phyloP scores from a whole-genome alignment of 2,888 invertebrate species.

The Dinocampus coccinellae region DNA sequence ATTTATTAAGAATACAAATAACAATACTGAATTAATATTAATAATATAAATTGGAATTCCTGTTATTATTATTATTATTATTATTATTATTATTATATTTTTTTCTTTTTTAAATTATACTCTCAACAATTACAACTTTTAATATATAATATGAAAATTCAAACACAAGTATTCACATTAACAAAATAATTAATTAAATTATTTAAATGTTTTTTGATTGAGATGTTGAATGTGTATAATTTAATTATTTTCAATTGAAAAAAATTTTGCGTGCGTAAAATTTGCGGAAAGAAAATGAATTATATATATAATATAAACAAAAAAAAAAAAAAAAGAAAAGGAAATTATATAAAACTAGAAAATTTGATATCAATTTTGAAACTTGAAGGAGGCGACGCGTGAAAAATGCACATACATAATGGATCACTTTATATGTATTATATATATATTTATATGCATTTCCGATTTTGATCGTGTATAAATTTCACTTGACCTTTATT shows the following conservation, averaged over 20 bases:
- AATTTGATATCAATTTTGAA: neutral
- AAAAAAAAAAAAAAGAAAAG: neutral
- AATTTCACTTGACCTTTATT: neutral
- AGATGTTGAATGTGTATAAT: neutral
- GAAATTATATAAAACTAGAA: neutral
- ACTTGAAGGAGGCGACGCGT: neutral
- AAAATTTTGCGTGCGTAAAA: neutral
- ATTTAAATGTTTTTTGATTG: neutral
- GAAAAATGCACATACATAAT: neutral
- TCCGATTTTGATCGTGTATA: neutral
- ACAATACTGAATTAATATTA: slow-evolving; percentile 24
- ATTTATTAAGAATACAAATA: slow-evolving; percentile 4
- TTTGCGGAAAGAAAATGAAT: neutral
- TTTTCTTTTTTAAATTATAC: neutral
- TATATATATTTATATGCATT: neutral
- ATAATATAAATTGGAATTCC: slow-evolving; percentile 13
- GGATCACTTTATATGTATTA: neutral
- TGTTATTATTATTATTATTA: neutral
- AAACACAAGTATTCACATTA: neutral
- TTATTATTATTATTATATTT: neutral
- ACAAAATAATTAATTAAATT: neutral
- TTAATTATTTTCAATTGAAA: neutral
- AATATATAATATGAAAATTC: neutral
- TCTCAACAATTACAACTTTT: neutral
- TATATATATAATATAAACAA: too few relatives aligned